These are phyloP conservation scores for Parascotia fuliginaria DNA, from an alignment of 2,888 invertebrate genomes.

Conservation along the genomic window DNA sequence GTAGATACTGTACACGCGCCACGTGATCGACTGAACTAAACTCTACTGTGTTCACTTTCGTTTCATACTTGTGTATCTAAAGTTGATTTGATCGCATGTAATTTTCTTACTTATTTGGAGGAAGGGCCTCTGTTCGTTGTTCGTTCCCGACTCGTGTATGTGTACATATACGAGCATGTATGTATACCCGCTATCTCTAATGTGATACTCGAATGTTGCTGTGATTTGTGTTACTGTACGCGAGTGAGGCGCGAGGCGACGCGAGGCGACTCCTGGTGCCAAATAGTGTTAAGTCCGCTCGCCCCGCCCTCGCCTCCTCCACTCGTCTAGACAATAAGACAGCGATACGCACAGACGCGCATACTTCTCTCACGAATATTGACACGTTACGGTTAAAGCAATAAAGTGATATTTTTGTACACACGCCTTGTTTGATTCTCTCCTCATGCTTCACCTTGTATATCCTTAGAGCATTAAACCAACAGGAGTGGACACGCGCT, in stretches of 20 bases:
- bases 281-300: slow-evolving; percentile 50
- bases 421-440: slow-evolving; percentile 28
- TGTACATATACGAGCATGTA: background rate
- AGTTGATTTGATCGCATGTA: too few species aligned
- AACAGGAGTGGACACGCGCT: too few species aligned
- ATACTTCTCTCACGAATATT: slow-evolving; percentile 34
- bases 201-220: slow-evolving; percentile 49
- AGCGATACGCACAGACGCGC: slow-evolving; percentile 44
- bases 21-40: slow-evolving; percentile 1
- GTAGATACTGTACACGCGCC: background rate
- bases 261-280: slow-evolving; percentile 50
- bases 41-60: slow-evolving; percentile 8
- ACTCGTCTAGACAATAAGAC: slow-evolving; percentile 49
- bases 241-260: slow-evolving; percentile 20
- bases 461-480: too few species aligned
- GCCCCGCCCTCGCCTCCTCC: background rate
- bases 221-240: slow-evolving; percentile 51
- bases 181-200: slow-evolving; percentile 7
- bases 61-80: too few species aligned
- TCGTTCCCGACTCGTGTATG: too few species aligned
- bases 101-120: too few species aligned
- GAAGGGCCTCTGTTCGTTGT: too few species aligned
- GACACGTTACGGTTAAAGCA: slow-evolving; percentile 54
- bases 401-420: slow-evolving; percentile 74
- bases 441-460: too few species aligned